Base-by-base conservation (phyloP, 2,888 invertebrate genomes). In the Drosophila cyrtoloma region DNA sequence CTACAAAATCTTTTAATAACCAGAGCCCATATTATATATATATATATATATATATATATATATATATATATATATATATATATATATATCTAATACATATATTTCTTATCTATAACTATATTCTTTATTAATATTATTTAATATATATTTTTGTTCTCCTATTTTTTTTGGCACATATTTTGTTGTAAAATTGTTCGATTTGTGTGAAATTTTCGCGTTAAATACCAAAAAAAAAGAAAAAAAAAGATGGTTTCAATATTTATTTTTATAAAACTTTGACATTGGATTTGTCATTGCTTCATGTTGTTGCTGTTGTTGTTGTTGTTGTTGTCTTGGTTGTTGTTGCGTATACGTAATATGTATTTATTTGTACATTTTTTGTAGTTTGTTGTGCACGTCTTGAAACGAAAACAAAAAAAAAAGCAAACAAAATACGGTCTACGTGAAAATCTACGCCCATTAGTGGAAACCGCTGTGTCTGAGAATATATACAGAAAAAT, bases 281-380 rank as follows among this genome's bases (percentile, higher is more conserved):
- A 92, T 92, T 92, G 92, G 89, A 85, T 91, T 90, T 91, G 92
- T 91, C 91, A 92, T 91, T 92, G 90, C 81, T 87, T 61, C 66
- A 39, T 61, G 56, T 71, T 61, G 68, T 75, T 64, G 67, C 26
- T 26, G 26, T 72, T 75, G 63, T 55, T 77, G 72, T 84, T 68
- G 63, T 77, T 72, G 63, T 59, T 79, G 73, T 84, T 68, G 65
- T 77, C 71, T 65, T 51, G 75, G 72, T 78, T 77, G 75, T 70
- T 51, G 79, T 77, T 78, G 77, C 87, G 89, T 87, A 87, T 87
- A 82, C 89, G 89, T 87, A 89, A 89, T 87, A 87, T 73, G 77
- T 75, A 47, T 76, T n/a, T 66, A 42, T 55, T 59, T 52, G 57
- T 62, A 33, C 32, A 28, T 35, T 62, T 35, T 33, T 37, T 44